A percentile compares a stretch with the other conserved stretches of the same genome.
phyloP scores from a whole-genome alignment of 2,113 vertebrate genomes.

The Chlamydotis undulata region DNA sequence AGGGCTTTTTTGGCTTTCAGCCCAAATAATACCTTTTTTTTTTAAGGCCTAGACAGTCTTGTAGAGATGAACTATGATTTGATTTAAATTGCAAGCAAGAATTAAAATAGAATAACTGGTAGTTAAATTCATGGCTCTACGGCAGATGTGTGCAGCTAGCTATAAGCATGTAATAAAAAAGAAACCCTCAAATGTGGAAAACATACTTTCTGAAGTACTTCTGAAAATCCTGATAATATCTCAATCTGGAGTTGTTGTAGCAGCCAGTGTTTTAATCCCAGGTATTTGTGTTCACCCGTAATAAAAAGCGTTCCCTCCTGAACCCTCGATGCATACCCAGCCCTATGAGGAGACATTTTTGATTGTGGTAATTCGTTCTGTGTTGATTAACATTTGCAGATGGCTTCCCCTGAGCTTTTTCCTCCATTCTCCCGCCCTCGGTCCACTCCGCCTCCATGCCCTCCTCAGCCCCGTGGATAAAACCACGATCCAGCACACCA shows the following conservation, averaged over 20 bases:
- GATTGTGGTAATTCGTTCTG: not conserved
- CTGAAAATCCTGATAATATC: not conserved
- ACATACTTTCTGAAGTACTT: not conserved
- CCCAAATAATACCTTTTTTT: not conserved
- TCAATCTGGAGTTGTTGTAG: not conserved
- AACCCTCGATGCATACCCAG: not conserved
- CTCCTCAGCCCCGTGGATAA: accelerated
- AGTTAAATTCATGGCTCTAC: not conserved
- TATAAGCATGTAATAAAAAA: not conserved
- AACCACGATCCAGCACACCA: not conserved
- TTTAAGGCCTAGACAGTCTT: not conserved
- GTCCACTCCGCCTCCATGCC: not conserved
- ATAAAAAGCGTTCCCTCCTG: not conserved
- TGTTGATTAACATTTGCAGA: not conserved
- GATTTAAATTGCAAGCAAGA: not conserved
- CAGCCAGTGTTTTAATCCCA: not conserved
- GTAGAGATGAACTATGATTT: not conserved
- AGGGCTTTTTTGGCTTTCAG: not conserved
- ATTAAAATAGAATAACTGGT: conserved; percentile 6
- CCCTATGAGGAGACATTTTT: not conserved
- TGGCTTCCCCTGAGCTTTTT: not conserved
- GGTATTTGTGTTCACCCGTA: not conserved
- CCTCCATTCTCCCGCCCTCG: not conserved
- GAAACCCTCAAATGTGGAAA: not conserved
- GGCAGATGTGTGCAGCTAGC: not conserved